Evolutionary conservation across 2,888 invertebrate species (phyloP).

Genomic region (Himalopsyche japonica): DNA sequence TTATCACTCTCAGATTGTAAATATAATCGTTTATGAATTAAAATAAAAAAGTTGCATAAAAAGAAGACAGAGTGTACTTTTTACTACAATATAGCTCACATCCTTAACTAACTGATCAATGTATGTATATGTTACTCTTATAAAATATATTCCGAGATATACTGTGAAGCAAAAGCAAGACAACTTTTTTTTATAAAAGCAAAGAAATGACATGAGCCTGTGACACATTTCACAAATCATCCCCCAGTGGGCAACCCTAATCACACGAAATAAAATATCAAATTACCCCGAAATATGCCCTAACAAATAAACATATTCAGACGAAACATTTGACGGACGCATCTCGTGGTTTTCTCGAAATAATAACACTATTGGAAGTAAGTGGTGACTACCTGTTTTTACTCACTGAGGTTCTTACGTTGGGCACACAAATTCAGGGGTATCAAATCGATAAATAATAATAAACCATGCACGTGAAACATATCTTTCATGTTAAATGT

Average conservation of each 20-base stretch:
- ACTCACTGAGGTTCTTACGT: neutral
- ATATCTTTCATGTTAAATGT: no score
- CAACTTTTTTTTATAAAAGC: neutral
- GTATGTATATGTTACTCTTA: no score
- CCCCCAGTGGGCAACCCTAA: conserved; percentile 9
- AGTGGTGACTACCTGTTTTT: conserved; percentile 17
- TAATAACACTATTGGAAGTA: neutral
- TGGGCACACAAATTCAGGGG: neutral
- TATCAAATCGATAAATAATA: neutral
- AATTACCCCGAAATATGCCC: conserved; percentile 14
- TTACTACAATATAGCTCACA: no score
- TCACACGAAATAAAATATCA: conserved; percentile 22
- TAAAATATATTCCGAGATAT: neutral
- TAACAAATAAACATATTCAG: neutral
- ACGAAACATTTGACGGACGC: conserved; percentile 6
- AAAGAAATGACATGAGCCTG: neutral
- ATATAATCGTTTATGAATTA: no score
- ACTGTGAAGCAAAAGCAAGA: neutral
- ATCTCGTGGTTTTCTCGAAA: neutral
- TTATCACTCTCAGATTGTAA: no score
- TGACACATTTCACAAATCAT: conserved; percentile 9
- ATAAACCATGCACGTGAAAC: no score
- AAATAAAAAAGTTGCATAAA: no score
- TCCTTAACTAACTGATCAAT: no score
- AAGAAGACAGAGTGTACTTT: no score